Percentiles rank a stretch among this genome's conserved stretches.
phyloP scores from a whole-genome alignment of 35 echinoderm and acorn worm genomes.

The Anneissia japonica region DNA sequence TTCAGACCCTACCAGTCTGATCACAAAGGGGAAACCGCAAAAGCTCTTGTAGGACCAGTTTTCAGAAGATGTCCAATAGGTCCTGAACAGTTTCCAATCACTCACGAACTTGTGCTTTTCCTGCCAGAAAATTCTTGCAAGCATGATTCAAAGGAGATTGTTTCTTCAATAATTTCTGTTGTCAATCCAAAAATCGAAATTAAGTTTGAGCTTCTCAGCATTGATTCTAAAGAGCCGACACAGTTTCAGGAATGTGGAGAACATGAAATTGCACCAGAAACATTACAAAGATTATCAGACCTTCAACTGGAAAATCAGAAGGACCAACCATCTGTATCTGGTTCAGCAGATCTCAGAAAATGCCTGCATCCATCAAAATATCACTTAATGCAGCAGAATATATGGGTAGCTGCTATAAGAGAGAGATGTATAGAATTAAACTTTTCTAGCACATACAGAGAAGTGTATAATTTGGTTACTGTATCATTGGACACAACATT shows the following conservation, averaged over 20 bases:
- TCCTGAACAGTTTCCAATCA: constrained; percentile 36
- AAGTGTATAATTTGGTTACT: background rate
- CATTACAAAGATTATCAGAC: background rate
- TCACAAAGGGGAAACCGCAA: background rate
- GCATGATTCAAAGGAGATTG: background rate
- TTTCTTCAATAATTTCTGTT: background rate
- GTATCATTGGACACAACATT: background rate
- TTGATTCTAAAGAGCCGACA: background rate
- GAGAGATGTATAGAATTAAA: background rate
- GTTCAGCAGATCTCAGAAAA: background rate
- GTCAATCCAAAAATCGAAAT: background rate
- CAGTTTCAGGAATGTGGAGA: background rate
- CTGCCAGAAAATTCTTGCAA: background rate
- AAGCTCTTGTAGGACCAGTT: background rate
- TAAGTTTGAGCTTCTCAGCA: background rate
- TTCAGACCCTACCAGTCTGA: background rate
- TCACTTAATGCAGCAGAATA: background rate
- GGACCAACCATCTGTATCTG: no score
- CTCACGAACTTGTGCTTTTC: constrained; percentile 29
- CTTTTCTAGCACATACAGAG: background rate
- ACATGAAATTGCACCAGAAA: background rate
- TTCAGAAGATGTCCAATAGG: constrained; percentile 25
- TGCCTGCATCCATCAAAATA: background rate
- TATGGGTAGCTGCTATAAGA: background rate
- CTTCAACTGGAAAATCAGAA: background rate